A percentile compares a stretch with the other conserved stretches of the same genome.
These are phyloP conservation scores for Physocephala rufipes DNA, from an alignment of 2,888 invertebrate genomes.

Conservation along the genomic window DNA sequence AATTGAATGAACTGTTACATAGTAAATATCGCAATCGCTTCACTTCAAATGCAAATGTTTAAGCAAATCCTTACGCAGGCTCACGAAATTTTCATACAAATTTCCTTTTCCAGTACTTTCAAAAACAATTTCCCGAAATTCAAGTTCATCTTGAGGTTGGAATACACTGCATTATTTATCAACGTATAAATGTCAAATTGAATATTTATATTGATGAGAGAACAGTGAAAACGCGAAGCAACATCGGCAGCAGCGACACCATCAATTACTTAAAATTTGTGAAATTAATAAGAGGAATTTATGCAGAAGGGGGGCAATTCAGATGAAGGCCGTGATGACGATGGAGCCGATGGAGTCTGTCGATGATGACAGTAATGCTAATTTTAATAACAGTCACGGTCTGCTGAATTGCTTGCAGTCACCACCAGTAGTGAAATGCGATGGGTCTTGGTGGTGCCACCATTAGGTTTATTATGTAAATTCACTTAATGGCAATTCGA, in stretches of 20 bases:
- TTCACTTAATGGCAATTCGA: too few relatives aligned
- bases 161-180: neutral
- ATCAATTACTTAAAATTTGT: conserved; percentile 2
- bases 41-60: conserved; percentile 49
- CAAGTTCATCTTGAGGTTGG: conserved; percentile 40
- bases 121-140: conserved; percentile 31
- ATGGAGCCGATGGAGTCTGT: neutral
- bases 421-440: too few relatives aligned
- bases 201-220: conserved; percentile 27
- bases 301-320: neutral
- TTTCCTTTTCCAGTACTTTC: neutral
- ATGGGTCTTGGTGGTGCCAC: too few relatives aligned
- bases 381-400: neutral
- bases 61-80: conserved; percentile 34
- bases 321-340: neutral
- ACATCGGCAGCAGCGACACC: neutral
- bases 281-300: neutral
- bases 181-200: conserved; percentile 28
- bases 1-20: conserved; percentile 60
- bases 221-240: neutral
- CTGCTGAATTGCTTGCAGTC: too few relatives aligned
- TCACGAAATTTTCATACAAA: neutral
- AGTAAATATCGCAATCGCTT: conserved; percentile 56
- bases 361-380: neutral
- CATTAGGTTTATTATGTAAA: too few relatives aligned